Base-by-base conservation (phyloP, 1,140 invertebrate species). In the Drosophila ercepeae region DNA sequence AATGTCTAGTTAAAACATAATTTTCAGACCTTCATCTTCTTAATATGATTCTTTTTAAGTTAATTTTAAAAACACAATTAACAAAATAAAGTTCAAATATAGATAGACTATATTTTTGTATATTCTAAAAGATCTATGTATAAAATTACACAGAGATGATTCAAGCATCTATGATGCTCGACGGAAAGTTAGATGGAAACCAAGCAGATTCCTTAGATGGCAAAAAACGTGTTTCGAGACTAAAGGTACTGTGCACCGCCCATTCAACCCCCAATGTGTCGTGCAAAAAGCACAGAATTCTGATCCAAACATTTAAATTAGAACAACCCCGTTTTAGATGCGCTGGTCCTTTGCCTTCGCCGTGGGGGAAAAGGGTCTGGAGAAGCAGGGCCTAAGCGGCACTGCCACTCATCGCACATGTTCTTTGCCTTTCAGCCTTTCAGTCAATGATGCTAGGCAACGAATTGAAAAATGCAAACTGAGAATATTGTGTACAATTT, bases 401-500 rank as follows among this genome's bases (percentile, higher is more conserved):
- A 32, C 29, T 11, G 11, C 11, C 29, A 32, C 29, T 32, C 29
- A 32, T n/a, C 29, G 29, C 29, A 32, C 29, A 32, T 32, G 29
- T 32, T 32, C 29, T 32, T 32, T 32, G 29, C 29, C 29, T 32
- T 32, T 73, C 44, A 54, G 59, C 19, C 32, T 63, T 53, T 64
- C 39, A 51, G 70, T 54, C 59, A 72, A 60, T 71, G 54, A 71
- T 71, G 54, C 69, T 74, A 70, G 72, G 77, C 82, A 81, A 77
- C 69, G 86, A 88, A 88, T 84, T 88, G 73, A 86, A 86, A 88
- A 88, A 88, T 75, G 76, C 46, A 59, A 46, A 39, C 65, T 71
- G 74, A 82, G 70, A 88, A 88, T 88, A 82, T 89, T 71, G 78
- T 82, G 70, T 75, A 78, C 74, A 88, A 89, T 82, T 86, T 88